Conservation (phyloP, 53 echinoderm and acorn worm genomes). For the Holothuria scabra region DNA sequence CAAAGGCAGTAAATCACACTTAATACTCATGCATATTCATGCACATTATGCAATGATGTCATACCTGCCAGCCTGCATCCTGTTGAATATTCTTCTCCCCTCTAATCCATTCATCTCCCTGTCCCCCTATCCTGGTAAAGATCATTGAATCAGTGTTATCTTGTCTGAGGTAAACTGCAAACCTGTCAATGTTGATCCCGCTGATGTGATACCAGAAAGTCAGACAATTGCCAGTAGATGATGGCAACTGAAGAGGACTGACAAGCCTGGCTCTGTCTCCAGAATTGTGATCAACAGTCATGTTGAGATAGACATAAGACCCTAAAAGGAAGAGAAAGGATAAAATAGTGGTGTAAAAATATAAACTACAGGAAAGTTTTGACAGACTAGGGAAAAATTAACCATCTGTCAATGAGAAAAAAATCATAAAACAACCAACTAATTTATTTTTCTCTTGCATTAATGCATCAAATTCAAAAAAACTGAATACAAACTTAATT, state of each 20-base stretch:
- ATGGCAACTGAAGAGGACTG: slow-evolving; percentile 54
- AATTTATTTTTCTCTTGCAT: too few species aligned
- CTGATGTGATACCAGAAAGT: slow-evolving; percentile 85
- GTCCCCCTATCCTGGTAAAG: too few species aligned
- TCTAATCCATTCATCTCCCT: slow-evolving; percentile 77
- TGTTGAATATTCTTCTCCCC: slow-evolving; percentile 28
- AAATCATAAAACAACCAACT: too few species aligned
- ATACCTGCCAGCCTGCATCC: slow-evolving; percentile 15
- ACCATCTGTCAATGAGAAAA: too few species aligned
- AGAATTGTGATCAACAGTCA: slow-evolving; percentile 36
- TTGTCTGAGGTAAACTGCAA: slow-evolving; percentile 66
- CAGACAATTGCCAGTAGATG: slow-evolving; percentile 53
- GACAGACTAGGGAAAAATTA: too few species aligned
- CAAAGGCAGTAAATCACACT: too few species aligned
- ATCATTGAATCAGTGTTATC: slow-evolving; percentile 35
- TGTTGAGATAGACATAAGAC: slow-evolving; percentile 59
- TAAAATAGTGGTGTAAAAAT: neutral
- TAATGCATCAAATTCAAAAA: too few species aligned
- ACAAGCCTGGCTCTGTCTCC: slow-evolving; percentile 70
- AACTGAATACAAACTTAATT: too few species aligned
- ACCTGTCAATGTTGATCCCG: slow-evolving; percentile 67
- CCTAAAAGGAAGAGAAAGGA: slow-evolving; percentile 19
- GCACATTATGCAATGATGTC: slow-evolving; percentile 5
- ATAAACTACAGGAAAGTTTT: neutral
- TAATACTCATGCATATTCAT: too few species aligned